Conservation (phyloP, 2,113 vertebrate genomes). For the Lota lota region DNA sequence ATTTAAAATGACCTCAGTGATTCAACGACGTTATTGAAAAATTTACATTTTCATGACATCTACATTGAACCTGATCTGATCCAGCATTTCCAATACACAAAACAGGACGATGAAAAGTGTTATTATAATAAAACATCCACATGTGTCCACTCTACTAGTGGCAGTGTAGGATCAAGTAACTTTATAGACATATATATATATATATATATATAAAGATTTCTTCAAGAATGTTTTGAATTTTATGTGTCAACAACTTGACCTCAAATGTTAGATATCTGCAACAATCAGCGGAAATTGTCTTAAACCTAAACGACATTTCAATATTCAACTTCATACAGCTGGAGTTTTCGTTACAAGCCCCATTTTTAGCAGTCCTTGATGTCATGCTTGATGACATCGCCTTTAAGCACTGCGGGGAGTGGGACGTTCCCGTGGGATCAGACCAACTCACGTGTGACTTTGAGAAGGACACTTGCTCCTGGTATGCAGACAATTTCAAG, state of each 20-base stretch:
- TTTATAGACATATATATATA: neutral
- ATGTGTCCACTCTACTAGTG: too few species aligned
- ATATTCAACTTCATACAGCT: constrained; percentile 51
- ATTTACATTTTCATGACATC: too few species aligned
- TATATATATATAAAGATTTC: neutral
- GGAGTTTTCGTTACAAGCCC: constrained; percentile 24
- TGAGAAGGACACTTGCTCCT: constrained; percentile 67
- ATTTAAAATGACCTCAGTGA: too few species aligned
- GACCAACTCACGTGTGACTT: constrained; percentile 70
- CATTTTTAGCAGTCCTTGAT: neutral
- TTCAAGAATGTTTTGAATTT: neutral
- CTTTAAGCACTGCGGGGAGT: constrained; percentile 61
- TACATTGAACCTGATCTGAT: too few species aligned
- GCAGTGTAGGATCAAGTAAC: neutral
- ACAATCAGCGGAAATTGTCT: neutral
- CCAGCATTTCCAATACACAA: too few species aligned
- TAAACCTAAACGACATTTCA: neutral
- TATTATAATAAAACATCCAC: too few species aligned
- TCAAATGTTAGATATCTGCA: neutral
- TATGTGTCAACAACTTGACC: neutral
- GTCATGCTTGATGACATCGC: constrained; percentile 70
- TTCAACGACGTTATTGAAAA: too few species aligned
- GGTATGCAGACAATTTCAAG: constrained; percentile 64
- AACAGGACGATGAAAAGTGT: too few species aligned
- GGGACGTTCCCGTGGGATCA: constrained; percentile 57